These are phyloP conservation scores for Leptoteleia sp. DNA, from an alignment of 1,140 invertebrate genomes.

Conservation along the genomic window DNA sequence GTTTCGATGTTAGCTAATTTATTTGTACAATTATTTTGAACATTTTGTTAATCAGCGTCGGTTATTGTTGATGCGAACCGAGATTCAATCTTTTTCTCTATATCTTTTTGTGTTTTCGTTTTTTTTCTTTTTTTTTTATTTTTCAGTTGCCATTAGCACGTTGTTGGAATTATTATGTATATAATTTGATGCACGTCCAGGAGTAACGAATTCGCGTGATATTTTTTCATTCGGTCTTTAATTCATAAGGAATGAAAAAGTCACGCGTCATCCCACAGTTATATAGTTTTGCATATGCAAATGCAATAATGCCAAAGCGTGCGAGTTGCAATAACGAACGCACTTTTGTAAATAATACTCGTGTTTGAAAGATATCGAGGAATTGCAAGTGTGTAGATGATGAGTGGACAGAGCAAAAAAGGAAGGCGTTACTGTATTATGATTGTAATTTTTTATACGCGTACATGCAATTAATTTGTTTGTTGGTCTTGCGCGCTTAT, in stretches of 20 bases:
- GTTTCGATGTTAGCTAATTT: slow-evolving; percentile 49
- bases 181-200: slow-evolving; percentile 47
- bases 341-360: slow-evolving; percentile 71
- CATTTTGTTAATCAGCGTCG: slow-evolving; percentile 4
- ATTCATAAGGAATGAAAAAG: slow-evolving; percentile 12
- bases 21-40: slow-evolving; percentile 37
- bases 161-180: slow-evolving; percentile 42
- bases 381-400: slow-evolving; percentile 26
- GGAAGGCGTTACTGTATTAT: background rate
- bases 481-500: slow-evolving; percentile 20
- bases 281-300: slow-evolving; percentile 53
- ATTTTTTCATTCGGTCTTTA: slow-evolving; percentile 1
- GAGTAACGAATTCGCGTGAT: slow-evolving; percentile 41
- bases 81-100: background rate
- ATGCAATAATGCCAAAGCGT: slow-evolving; percentile 73
- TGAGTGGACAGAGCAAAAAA: background rate
- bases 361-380: slow-evolving; percentile 42
- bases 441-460: slow-evolving; percentile 17
- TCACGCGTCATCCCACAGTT: slow-evolving; percentile 36
- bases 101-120: slow-evolving; percentile 7
- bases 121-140: slow-evolving; percentile 4
- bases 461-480: slow-evolving; percentile 14
- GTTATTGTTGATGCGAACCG: background rate
- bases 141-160: slow-evolving; percentile 16
- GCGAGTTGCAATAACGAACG: slow-evolving; percentile 67